Base-by-base conservation (phyloP, 2,797 vertebrate species). In the Acanthis flammea region DNA sequence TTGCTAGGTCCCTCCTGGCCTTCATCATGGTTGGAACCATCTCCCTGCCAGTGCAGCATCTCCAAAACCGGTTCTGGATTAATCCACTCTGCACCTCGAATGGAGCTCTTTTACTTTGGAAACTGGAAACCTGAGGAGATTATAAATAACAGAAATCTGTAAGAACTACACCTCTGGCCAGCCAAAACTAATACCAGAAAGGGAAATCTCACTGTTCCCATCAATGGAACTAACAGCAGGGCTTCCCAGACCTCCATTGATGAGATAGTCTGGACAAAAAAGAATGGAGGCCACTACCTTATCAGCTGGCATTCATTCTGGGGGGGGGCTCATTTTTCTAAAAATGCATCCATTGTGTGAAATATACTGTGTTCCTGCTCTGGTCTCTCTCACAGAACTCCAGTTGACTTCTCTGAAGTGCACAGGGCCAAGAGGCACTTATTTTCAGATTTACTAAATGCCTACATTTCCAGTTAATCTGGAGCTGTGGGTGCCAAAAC, bases 391-490 rank as follows among this genome's bases (percentile, higher is more conserved):
- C 47, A 83, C 42, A 91, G 48, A 87, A 71, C n/a, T 58, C 31
- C 15, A 1, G 14, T 2, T 68, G 75, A 37, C 62, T 72, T 77
- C 72, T 74, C 39, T 72, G 33, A 57, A 91, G 78, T 33, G 30
- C 1, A 28, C 17, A 70, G 25, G 47, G 30, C 68, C 3, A 2
- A 89, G 54, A 93, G 65, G 37, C 35, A 51, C 63, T 44, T 71
- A 86, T 86, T 92, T 95, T 94, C 81, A 75, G 41, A 54, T 88
- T 90, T 84, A 92, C 74, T 88, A 51, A 84, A 84, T 75, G 71
- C 25, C 50, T 76, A 35, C 44, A 53, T 80, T 95, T 94, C 68
- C 85, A 91, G 78, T 92, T 93, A 87, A 55, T 72, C 82, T 81
- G 66, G 65, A 80, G 58, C 31, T 78, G 54, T 86, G 75, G 61